Base-by-base conservation (phyloP, 2,797 vertebrate species). In the Amblyopsis hoosieri region DNA sequence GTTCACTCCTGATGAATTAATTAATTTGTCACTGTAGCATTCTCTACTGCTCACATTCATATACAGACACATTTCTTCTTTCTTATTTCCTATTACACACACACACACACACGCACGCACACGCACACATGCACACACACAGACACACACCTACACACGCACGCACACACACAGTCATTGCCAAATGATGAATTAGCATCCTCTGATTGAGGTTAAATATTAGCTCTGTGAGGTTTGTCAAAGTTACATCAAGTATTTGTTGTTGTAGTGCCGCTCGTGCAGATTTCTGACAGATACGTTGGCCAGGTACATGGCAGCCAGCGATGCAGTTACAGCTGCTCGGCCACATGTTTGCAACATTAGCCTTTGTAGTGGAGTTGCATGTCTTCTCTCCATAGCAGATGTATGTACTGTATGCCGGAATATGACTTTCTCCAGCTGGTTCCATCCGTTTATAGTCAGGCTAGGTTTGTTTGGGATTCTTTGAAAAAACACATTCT, bases 401-500 rank as follows among this genome's bases (percentile, higher is more conserved):
- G 58, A 79, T 60, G 55, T 68, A 69, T 52, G 33, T 75, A 79
- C 62, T 42, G 37, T 42, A 42, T 42, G 57, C 60, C 71, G 60
- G 46, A 82, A 86, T 86, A 79, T 78, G 76, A 86, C 72, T 78
- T 82, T 80, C 57, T 75, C 71, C 60, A 64, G 62, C 67, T 74
- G 63, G 13, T 64, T 75, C 77, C 82, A 64, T 11, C 72, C 79
- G 74, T 87, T 87, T 84, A 85, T 84, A 85, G 82, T 70, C 47
- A 15, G 46, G 67, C 72, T 71, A 74, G 81, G 85, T 87, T 86
- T 87, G 83, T 85, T 89, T 85, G 69, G 80, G 66, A 81, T 80
- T 88, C 88, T 86, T 48, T 48, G 49, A 72, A 74, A 87, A 89
- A 89, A 89, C 89, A 79, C 89, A 90, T 81, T 83, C 88, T 91